Evolutionary conservation across 2,888 invertebrate genomes (phyloP).

Genomic region (Cactoblastis cactorum): DNA sequence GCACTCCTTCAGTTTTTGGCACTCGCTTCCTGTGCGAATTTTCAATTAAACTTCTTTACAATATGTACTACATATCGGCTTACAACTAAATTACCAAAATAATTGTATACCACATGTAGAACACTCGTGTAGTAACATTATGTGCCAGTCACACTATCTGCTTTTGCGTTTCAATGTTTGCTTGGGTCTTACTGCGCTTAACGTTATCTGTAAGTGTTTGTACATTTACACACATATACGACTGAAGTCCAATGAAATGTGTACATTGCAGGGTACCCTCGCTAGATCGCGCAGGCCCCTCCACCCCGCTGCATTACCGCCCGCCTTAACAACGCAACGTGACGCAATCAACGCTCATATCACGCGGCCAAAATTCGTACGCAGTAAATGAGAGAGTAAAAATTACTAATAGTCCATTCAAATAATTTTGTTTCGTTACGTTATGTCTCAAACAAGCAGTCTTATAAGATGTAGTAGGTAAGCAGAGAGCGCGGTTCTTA

Average conservation of each 20-base stretch:
- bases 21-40: not conserved
- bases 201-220: not conserved
- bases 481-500: too few species aligned
- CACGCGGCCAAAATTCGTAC: not conserved
- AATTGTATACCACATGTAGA: not conserved
- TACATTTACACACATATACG: constrained; percentile 10
- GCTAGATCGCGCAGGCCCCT: constrained; percentile 46
- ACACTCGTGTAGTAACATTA: not conserved
- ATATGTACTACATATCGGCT: constrained; percentile 30
- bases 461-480: too few species aligned
- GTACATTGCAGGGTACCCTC: constrained; percentile 57
- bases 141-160: constrained; percentile 14
- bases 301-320: constrained; percentile 37
- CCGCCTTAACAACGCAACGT: constrained; percentile 30
- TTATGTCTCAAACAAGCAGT: too few species aligned
- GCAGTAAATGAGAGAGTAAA: too few species aligned
- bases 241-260: not conserved
- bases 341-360: not conserved
- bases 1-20: not conserved
- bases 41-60: not conserved
- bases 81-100: constrained; percentile 11
- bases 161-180: constrained; percentile 34
- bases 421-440: too few species aligned
- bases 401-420: constrained; percentile 8
- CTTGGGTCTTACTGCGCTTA: constrained; percentile 27